Base-by-base conservation (phyloP, 2,888 invertebrate genomes). In the Helobdella robusta region DNA sequence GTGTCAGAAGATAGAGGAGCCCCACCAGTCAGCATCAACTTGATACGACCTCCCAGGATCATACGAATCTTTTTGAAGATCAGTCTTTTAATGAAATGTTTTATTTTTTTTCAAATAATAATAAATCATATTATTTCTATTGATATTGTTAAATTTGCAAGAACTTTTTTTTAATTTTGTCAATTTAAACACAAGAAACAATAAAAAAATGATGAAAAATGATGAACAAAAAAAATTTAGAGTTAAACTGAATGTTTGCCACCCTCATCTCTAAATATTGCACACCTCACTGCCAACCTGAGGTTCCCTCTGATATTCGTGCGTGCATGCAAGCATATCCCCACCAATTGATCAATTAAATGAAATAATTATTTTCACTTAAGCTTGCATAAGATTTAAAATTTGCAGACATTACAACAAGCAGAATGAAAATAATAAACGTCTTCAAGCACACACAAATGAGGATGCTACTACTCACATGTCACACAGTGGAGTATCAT, bases 1-100 rank as follows among this genome's bases (percentile, higher is more conserved):
- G 95, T 95, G 78, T 95, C 94, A 0, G 91, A 87, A 5, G 92
- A 89, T 25, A 98, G 83, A 0, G 97, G 97, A 28, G 98, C 97
- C 67, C 97, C 95, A 66, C 98, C 98, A 8, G 86, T 85, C 74
- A 97, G 85, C 81, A 97, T 86, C 72, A 92, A 82, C 64, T 93
- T 85, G 68, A 98, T 84, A 59, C 85, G 84, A 28, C 97, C 95
- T 68, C 98, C 98, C 75, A 78, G 70, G 18, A 95, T 82, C 70
- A 84, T 83, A 52, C 85, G 83, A 25, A 88, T 84, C 73, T 82
- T 83, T 68, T 82, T 82, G 77, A 87, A 87, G 40, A 87, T 78
- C 50, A 86, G 65, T 74, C 85, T 85, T n/a, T n/a, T n/a, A n/a
- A n/a, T n/a, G n/a, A n/a, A n/a, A n/a, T n/a, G n/a, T n/a, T n/a